Evolutionary conservation across 1,140 invertebrate genomes (phyloP).

Genomic region (Anastrepha obliqua): DNA sequence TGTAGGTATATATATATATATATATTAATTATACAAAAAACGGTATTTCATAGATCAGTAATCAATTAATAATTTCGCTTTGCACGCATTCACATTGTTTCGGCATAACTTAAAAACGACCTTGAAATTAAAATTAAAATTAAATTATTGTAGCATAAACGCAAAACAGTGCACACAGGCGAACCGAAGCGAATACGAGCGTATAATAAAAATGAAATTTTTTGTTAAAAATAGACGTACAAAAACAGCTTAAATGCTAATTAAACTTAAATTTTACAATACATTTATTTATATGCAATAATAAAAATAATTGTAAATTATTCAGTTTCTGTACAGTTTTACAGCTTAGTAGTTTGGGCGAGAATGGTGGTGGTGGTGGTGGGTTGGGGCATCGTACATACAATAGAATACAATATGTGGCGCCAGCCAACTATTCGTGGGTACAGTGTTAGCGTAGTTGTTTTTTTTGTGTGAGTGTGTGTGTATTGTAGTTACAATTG

Average conservation of each 20-base stretch:
- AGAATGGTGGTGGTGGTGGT: not conserved
- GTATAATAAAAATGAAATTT: not conserved
- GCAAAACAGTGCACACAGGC: conserved; percentile 15
- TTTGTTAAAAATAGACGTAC: not conserved
- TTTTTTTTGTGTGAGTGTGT: not conserved
- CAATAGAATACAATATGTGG: no score
- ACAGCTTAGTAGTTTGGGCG: not conserved
- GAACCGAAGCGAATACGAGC: not conserved
- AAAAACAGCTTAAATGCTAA: conserved; percentile 26
- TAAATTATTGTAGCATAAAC: not conserved
- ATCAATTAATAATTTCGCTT: conserved; percentile 33
- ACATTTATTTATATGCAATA: not conserved
- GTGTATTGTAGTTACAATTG: not conserved
- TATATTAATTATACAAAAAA: conserved; percentile 13
- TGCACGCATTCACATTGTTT: not conserved
- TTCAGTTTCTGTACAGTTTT: conserved; percentile 5
- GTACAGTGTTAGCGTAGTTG: not conserved
- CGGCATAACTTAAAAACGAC: not conserved
- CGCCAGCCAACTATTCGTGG: no score
- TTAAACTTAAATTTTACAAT: conserved; percentile 16
- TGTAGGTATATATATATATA: not conserved
- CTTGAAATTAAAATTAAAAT: not conserved
- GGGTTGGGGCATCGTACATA: not conserved
- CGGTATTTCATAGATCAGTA: conserved; percentile 9
- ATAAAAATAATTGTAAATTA: conserved; percentile 40